phyloP scores from a whole-genome alignment of 2,113 vertebrate genomes.

The Melanocharis versteri region DNA sequence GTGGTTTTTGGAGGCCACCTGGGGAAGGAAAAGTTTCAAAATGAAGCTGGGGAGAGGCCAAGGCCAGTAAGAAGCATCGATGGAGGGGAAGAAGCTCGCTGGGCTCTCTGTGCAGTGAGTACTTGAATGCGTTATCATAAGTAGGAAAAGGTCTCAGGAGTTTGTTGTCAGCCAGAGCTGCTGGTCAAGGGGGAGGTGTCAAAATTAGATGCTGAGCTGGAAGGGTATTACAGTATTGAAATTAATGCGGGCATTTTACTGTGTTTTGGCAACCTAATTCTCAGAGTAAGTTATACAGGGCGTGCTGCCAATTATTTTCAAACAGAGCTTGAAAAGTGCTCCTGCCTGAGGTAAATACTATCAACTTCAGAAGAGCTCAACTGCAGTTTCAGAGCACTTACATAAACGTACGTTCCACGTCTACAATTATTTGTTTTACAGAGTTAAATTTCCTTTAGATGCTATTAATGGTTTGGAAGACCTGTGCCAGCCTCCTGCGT shows the following conservation, averaged over 20 bases:
- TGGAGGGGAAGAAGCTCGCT: neutral
- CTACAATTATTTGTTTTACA: neutral
- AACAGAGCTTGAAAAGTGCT: neutral
- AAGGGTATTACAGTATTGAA: neutral
- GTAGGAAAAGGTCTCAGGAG: neutral
- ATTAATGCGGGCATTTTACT: neutral
- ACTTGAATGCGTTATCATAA: fast-evolving
- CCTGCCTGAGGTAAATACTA: neutral
- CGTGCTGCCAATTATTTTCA: neutral
- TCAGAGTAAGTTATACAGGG: neutral
- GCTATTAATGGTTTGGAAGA: neutral
- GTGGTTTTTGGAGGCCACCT: neutral
- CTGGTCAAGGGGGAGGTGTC: neutral
- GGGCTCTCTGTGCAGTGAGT: neutral
- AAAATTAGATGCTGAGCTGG: neutral
- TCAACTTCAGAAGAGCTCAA: neutral
- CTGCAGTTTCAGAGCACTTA: neutral
- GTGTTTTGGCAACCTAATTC: neutral
- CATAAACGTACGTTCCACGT: neutral
- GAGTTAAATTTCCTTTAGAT: neutral
- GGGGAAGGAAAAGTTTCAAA: neutral
- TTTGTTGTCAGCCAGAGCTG: neutral
- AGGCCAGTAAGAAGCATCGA: neutral
- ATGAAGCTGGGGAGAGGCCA: neutral
- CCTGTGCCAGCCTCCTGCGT: neutral